Percentiles rank a stretch among this genome's conserved stretches.
Evolutionary conservation across 2,797 vertebrate species (phyloP).

Genomic region (Florisuga fusca): DNA sequence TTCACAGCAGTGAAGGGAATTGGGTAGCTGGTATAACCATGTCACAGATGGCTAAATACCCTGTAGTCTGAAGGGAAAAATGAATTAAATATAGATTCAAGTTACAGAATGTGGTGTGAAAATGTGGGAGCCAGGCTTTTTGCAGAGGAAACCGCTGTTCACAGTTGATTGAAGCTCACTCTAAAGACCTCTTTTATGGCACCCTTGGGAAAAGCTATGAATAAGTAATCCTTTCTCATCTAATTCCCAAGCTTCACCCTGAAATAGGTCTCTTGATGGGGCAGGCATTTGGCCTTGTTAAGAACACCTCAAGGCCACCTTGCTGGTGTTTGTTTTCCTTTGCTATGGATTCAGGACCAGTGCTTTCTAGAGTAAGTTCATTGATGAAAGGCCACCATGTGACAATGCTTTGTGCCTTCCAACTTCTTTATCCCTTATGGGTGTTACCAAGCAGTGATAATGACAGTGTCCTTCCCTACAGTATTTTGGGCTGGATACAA

Average conservation of each 20-base stretch:
- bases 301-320: not conserved
- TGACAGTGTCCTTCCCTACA: not conserved
- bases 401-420: not conserved
- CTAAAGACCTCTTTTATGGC: not conserved
- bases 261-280: not conserved
- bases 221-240: not conserved
- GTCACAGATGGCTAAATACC: constrained; percentile 54
- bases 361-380: not conserved
- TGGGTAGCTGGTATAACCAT: constrained; percentile 10
- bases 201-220: not conserved
- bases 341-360: not conserved
- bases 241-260: not conserved
- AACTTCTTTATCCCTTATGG: not conserved
- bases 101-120: constrained; percentile 21
- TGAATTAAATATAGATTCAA: constrained; percentile 43
- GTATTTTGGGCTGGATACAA: not conserved
- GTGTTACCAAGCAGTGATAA: not conserved
- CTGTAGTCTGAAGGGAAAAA: constrained; percentile 40
- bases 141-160: not conserved
- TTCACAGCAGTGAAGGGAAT: constrained; percentile 11
- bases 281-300: not conserved
- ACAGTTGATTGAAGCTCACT: constrained; percentile 21
- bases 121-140: constrained; percentile 27
- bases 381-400: not conserved
- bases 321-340: not conserved